Percentiles rank a stretch among this genome's conserved stretches.
Evolutionary conservation across 2,113 vertebrate species (phyloP).

Genomic region (Heliornis fulica): DNA sequence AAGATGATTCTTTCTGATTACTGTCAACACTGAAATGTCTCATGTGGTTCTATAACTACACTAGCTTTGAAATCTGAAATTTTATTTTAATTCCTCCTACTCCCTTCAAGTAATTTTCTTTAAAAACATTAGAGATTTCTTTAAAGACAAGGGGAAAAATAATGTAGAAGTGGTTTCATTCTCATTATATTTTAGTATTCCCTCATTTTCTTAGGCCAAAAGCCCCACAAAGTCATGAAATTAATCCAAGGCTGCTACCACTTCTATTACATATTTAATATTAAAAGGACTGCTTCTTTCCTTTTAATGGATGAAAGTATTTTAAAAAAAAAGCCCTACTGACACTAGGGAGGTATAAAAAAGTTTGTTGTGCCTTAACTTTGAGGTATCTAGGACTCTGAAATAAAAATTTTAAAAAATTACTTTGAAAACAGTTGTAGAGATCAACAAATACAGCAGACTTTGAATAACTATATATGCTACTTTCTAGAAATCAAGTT

Average conservation of each 20-base stretch:
- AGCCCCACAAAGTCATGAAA: not conserved
- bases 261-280: not conserved
- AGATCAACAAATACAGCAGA: not conserved
- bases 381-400: not conserved
- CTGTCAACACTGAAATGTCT: conserved; percentile 2
- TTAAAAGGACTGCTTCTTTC: not conserved
- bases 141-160: not conserved
- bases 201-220: not conserved
- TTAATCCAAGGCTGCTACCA: not conserved
- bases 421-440: not conserved
- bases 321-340: not conserved
- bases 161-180: not conserved
- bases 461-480: not conserved
- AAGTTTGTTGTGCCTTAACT: not conserved
- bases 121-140: not conserved
- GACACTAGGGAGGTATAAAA: not conserved
- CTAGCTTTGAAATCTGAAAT: not conserved
- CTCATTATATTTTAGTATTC: not conserved
- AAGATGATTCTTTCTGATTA: not conserved
- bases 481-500: not conserved
- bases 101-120: not conserved
- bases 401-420: not conserved
- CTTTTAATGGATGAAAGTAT: not conserved
- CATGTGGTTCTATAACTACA: not conserved
- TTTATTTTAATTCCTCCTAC: not conserved